phyloP scores from a whole-genome alignment of 2,113 vertebrate species.

The Acanthisitta chloris region DNA sequence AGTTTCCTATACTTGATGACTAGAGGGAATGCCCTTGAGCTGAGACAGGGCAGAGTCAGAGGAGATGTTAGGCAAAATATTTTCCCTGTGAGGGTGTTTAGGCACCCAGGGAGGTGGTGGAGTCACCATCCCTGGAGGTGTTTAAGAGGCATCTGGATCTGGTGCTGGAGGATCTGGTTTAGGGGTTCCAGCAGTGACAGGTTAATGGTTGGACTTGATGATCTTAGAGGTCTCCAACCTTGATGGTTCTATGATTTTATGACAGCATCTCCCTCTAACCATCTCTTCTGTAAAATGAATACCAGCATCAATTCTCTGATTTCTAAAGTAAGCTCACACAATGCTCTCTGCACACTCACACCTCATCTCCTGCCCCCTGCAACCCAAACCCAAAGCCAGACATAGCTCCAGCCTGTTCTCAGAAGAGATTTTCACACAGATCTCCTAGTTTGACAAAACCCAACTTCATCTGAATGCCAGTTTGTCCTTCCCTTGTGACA shows the following conservation, averaged over 20 bases:
- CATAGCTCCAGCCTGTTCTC: not conserved
- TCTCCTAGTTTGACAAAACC: accelerated
- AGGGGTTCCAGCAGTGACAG: no score
- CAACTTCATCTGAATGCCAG: accelerated
- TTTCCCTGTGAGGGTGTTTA: no score
- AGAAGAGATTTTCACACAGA: not conserved
- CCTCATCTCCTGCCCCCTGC: not conserved
- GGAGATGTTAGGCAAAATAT: no score
- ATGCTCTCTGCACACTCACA: not conserved
- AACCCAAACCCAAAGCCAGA: not conserved
- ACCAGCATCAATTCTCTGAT: not conserved
- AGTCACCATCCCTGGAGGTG: no score
- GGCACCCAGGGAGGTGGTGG: no score
- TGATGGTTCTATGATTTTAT: no score
- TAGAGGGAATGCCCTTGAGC: no score
- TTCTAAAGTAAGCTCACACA: accelerated
- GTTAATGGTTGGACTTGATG: no score
- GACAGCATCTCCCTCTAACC: not conserved
- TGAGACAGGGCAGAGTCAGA: no score
- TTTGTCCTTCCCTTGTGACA: accelerated
- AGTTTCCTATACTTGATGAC: not conserved
- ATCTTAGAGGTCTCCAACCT: no score
- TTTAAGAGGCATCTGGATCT: no score
- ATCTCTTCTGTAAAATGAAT: not conserved
- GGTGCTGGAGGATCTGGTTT: no score